These are phyloP conservation scores for Eclectus roratus DNA, from an alignment of 2,113 vertebrate species.

Conservation along the genomic window DNA sequence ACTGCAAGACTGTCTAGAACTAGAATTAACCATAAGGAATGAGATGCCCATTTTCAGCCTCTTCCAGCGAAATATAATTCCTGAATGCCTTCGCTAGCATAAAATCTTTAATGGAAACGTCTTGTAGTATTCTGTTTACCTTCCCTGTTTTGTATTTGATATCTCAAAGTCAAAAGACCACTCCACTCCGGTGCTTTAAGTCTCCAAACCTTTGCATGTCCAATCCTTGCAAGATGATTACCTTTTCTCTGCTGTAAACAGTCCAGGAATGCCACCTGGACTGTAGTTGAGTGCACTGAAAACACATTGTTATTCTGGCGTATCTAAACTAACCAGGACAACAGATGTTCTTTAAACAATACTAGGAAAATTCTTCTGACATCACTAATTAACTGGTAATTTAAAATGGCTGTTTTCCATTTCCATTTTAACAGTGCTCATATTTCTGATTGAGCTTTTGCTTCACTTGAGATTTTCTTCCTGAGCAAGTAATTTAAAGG, in stretches of 20 bases:
- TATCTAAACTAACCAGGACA: neutral
- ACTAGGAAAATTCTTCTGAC: neutral
- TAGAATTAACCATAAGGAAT: neutral
- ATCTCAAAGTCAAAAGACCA: neutral
- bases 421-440: neutral
- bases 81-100: neutral
- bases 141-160: neutral
- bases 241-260: neutral
- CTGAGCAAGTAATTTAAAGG: neutral
- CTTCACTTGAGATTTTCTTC: neutral
- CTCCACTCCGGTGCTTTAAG: neutral
- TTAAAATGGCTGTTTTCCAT: neutral
- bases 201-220: neutral
- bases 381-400: neutral
- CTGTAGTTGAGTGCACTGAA: neutral
- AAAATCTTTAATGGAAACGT: neutral
- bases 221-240: neutral
- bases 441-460: neutral
- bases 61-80: neutral
- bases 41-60: neutral
- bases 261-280: neutral
- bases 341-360: conserved; percentile 12
- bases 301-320: neutral
- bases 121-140: neutral
- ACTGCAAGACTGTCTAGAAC: neutral